A percentile compares a stretch with the other conserved stretches of the same genome.
These are phyloP conservation scores for Neelides sp. DNA, from an alignment of 1,140 invertebrate species.

Conservation along the genomic window DNA sequence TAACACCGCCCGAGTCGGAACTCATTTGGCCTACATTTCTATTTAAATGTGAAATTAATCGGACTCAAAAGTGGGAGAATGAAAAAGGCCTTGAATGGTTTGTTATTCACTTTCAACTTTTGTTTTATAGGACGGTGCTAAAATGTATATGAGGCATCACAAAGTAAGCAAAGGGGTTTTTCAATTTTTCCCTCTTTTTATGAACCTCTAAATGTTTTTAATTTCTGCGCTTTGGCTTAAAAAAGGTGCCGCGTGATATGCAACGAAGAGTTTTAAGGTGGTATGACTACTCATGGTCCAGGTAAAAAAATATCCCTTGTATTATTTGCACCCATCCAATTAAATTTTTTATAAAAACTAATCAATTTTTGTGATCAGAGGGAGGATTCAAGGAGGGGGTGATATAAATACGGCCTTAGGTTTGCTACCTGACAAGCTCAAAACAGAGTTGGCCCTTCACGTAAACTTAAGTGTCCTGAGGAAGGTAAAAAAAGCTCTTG, in stretches of 20 bases:
- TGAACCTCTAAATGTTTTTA: too few species aligned
- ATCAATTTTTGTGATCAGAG: slow-evolving; percentile 42
- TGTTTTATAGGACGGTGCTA: slow-evolving; percentile 64
- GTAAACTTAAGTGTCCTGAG: slow-evolving; percentile 89
- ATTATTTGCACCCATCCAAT: background rate
- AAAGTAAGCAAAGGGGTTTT: too few species aligned
- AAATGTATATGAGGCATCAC: slow-evolving; percentile 92
- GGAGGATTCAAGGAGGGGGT: slow-evolving; percentile 85
- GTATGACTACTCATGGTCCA: slow-evolving; percentile 96
- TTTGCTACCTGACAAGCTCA: slow-evolving; percentile 84
- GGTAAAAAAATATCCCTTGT: slow-evolving; percentile 36
- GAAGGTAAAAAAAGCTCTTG: slow-evolving; percentile 55
- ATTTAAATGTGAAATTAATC: too few species aligned
- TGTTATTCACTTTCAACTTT: too few species aligned
- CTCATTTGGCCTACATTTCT: too few species aligned
- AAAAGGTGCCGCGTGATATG: slow-evolving; percentile 86
- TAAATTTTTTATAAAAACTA: background rate
- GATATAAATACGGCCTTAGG: slow-evolving; percentile 90
- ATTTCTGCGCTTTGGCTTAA: too few species aligned
- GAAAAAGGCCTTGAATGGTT: too few species aligned
- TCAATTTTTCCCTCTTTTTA: too few species aligned
- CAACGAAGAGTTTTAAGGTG: slow-evolving; percentile 83
- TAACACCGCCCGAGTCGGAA: too few species aligned
- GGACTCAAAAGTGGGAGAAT: too few species aligned
- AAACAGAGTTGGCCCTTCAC: slow-evolving; percentile 88